Conservation (phyloP, 1,140 invertebrate species). For the Aphelenchoides besseyi region DNA sequence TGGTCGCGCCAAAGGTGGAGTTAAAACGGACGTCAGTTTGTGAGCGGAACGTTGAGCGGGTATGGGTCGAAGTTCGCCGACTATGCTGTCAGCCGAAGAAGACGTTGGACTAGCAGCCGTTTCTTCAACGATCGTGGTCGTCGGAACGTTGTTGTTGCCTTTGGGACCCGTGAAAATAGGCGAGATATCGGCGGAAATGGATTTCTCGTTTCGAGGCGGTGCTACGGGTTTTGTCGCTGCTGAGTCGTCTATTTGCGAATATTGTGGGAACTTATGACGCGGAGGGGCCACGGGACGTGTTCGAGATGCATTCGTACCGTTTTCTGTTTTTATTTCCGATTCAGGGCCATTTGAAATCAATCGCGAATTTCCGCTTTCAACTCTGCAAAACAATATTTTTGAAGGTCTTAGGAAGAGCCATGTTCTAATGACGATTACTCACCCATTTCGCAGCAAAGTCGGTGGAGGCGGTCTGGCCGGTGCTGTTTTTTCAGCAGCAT, state of each 20-base stretch:
- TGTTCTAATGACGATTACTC: neutral
- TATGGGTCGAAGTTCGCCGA: slow-evolving; percentile 15
- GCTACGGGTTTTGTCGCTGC: neutral
- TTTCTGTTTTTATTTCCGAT: neutral
- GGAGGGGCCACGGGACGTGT: neutral
- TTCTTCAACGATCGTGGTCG: neutral
- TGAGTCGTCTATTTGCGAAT: neutral
- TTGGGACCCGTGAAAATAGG: slow-evolving; percentile 1
- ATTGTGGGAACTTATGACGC: neutral
- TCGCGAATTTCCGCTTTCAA: neutral
- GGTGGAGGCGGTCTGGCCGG: neutral
- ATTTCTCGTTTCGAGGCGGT: neutral
- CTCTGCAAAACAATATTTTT: neutral
- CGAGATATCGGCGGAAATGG: slow-evolving; percentile 2
- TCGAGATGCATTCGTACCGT: neutral
- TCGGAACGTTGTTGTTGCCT: neutral
- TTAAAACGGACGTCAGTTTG: slow-evolving; percentile 3
- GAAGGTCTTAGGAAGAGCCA: neutral
- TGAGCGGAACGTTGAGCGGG: slow-evolving; percentile 7
- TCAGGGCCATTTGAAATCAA: neutral
- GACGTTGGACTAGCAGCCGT: neutral
- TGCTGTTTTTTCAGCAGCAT: neutral
- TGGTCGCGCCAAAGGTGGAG: slow-evolving; percentile 4
- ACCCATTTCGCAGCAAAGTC: neutral
- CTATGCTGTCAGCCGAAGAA: neutral